Evolutionary conservation across 2,113 vertebrate species (phyloP).

Genomic region (Siniperca chuatsi): DNA sequence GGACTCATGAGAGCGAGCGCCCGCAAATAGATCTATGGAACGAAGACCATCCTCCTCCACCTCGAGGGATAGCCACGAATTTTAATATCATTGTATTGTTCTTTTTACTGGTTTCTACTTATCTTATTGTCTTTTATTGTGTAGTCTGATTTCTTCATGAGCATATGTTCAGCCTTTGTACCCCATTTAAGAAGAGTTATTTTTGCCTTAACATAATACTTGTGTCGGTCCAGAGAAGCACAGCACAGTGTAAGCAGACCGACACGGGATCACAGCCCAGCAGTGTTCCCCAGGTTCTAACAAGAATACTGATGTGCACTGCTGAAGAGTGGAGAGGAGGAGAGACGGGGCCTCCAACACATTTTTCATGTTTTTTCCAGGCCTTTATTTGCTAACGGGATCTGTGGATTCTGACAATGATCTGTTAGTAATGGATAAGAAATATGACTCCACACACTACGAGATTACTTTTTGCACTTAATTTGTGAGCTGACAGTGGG

Average conservation of each 20-base stretch:
- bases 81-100: neutral
- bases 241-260: constrained; percentile 29
- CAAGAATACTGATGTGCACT: constrained; percentile 43
- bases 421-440: neutral
- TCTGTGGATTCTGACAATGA: neutral
- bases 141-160: no score
- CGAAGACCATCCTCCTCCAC: no score
- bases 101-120: neutral
- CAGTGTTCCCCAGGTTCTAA: constrained; percentile 41
- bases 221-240: neutral
- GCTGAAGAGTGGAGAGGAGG: constrained; percentile 31
- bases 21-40: no score
- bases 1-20: no score
- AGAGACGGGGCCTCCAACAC: neutral
- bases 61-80: no score
- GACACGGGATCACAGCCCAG: constrained; percentile 16
- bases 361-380: constrained; percentile 3
- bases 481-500: neutral
- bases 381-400: neutral
- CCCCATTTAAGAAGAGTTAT: neutral
- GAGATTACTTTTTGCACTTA: neutral
- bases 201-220: neutral
- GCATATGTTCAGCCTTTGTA: no score
- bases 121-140: neutral
- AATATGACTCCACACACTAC: neutral